Conservation (phyloP, 2,113 vertebrate species). For the Ciconia maguari region DNA sequence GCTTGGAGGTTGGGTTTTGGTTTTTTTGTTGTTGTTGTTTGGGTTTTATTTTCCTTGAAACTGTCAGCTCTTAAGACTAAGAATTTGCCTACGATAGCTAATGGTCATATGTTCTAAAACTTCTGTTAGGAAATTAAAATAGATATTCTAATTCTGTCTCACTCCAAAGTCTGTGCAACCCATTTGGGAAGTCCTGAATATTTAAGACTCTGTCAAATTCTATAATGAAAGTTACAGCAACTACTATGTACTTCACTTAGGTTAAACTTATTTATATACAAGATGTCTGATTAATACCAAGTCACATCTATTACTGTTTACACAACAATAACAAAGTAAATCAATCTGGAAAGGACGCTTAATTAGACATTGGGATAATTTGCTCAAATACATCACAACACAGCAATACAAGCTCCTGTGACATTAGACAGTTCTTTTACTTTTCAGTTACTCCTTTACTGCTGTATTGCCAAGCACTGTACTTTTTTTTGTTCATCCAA, state of each 20-base stretch:
- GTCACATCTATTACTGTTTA: not conserved
- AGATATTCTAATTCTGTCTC: not conserved
- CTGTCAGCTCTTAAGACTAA: not conserved
- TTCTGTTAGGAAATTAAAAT: not conserved
- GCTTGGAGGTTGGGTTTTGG: not conserved
- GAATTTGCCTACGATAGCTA: not conserved
- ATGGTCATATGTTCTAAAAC: not conserved
- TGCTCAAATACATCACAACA: not conserved
- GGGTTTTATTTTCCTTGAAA: not conserved
- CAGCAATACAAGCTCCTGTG: not conserved
- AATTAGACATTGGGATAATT: not conserved
- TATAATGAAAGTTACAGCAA: not conserved
- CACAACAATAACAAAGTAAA: not conserved
- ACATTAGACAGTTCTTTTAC: not conserved
- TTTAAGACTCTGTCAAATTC: not conserved
- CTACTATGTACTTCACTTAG: not conserved
- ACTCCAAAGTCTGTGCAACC: not conserved
- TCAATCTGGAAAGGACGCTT: not conserved
- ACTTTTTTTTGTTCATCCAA: not conserved
- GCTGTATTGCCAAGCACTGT: not conserved
- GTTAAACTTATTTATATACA: not conserved
- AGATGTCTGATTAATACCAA: not conserved
- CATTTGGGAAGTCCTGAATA: not conserved
- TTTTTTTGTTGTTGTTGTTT: not conserved
- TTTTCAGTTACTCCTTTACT: not conserved